Conservation (phyloP, 2,888 invertebrate species). For the Cheilosia pagana region DNA sequence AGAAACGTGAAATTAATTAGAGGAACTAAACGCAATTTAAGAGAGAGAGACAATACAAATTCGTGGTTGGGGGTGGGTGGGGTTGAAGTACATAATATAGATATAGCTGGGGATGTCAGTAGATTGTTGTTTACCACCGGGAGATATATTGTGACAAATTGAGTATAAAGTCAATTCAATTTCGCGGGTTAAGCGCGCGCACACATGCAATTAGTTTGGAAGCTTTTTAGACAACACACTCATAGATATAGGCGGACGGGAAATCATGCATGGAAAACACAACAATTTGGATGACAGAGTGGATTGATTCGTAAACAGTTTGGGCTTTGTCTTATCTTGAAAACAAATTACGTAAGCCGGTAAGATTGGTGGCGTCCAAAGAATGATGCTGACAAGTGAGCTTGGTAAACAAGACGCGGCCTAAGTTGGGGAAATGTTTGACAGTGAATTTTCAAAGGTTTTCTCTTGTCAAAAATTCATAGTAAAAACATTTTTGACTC, state of each 20-base stretch:
- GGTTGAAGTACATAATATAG: not conserved
- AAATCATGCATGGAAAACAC: conserved; percentile 56
- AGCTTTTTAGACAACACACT: conserved; percentile 9
- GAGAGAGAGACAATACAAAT: conserved; percentile 33
- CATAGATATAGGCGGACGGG: not conserved
- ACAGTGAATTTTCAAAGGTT: too few relatives aligned
- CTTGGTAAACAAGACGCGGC: too few relatives aligned
- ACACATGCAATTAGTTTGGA: conserved; percentile 34
- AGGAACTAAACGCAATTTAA: conserved; percentile 32
- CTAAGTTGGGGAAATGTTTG: too few relatives aligned
- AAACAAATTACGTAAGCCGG: not conserved
- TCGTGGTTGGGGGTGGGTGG: conserved; percentile 8
- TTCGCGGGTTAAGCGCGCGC: conserved; percentile 37
- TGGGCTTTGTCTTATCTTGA: too few relatives aligned
- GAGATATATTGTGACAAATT: conserved; percentile 28
- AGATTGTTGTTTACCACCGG: conserved; percentile 8
- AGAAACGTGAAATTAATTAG: conserved; percentile 54
- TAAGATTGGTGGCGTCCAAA: too few relatives aligned
- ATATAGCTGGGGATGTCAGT: not conserved
- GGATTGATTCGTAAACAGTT: not conserved
- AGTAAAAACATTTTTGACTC: too few relatives aligned
- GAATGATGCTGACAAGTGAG: too few relatives aligned
- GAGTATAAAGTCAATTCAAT: conserved; percentile 31
- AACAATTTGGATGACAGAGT: not conserved
- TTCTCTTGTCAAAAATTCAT: too few relatives aligned